A percentile compares a stretch with the other conserved stretches of the same genome.
Conservation (phyloP, 1,140 invertebrate genomes). For the Bombus breviceps region DNA sequence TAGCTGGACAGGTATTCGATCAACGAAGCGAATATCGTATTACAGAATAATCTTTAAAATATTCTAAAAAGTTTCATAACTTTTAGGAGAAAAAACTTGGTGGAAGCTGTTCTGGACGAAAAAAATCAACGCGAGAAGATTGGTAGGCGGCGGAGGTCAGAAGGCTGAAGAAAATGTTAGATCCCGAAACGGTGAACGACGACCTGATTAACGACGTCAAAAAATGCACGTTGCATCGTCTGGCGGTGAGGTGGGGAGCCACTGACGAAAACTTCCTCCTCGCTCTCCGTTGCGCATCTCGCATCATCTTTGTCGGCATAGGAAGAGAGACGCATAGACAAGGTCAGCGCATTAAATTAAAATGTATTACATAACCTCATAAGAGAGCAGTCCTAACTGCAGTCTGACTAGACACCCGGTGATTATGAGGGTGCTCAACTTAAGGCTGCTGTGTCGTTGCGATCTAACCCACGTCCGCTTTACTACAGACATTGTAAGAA, state of each 20-base stretch:
- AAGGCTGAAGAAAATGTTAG: constrained; percentile 31
- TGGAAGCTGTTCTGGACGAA: neutral
- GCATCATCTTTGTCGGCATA: constrained; percentile 64
- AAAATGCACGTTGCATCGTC: constrained; percentile 69
- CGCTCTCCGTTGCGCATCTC: constrained; percentile 56
- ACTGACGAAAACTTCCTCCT: constrained; percentile 68
- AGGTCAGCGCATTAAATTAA: constrained; percentile 79
- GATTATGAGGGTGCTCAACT: constrained; percentile 77
- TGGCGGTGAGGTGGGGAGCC: constrained; percentile 56
- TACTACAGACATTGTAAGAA: neutral
- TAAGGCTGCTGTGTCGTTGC: neutral
- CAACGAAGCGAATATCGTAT: neutral
- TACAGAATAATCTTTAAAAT: neutral
- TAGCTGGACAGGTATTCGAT: neutral
- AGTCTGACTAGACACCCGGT: constrained; percentile 76
- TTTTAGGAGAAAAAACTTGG: neutral
- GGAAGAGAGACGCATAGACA: constrained; percentile 79
- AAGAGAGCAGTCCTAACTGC: constrained; percentile 72
- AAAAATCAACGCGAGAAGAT: neutral
- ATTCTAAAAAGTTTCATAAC: neutral
- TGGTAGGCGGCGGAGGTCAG: too few relatives aligned
- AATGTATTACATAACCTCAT: constrained; percentile 78
- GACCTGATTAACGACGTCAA: constrained; percentile 53
- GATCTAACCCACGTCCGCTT: neutral
- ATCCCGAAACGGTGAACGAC: constrained; percentile 40